phyloP scores from a whole-genome alignment of 2,797 vertebrate species.

The Muraenolepis orangiensis region DNA sequence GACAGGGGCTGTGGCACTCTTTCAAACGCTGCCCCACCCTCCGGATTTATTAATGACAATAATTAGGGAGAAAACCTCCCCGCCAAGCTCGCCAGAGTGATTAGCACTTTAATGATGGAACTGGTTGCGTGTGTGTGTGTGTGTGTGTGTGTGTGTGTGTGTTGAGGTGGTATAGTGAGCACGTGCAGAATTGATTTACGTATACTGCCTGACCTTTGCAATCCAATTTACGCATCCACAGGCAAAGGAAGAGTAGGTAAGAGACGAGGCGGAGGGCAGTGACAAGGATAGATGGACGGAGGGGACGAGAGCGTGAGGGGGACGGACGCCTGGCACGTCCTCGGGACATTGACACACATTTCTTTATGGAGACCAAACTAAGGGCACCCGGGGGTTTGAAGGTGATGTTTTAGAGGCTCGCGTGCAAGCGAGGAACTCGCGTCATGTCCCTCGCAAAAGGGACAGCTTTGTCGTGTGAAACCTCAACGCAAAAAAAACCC shows the following conservation, averaged over 20 bases:
- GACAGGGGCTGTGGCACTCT: slow-evolving; percentile 62
- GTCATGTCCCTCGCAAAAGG: slow-evolving; percentile 28
- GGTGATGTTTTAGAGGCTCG: slow-evolving; percentile 19
- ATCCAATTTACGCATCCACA: slow-evolving; percentile 74
- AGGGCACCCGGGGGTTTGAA: slow-evolving; percentile 36
- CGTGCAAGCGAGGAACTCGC: slow-evolving; percentile 29
- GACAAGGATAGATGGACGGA: slow-evolving; percentile 63
- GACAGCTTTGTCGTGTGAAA: background rate
- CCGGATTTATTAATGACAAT: slow-evolving; percentile 79
- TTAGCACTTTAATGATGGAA: slow-evolving; percentile 79
- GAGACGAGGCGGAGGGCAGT: slow-evolving; percentile 66
- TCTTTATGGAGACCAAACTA: slow-evolving; percentile 47
- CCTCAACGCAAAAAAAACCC: background rate
- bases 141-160: slow-evolving; percentile 1
- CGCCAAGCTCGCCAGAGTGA: slow-evolving; percentile 70
- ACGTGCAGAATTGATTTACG: slow-evolving; percentile 75
- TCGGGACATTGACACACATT: slow-evolving; percentile 52
- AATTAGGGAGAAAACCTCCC: slow-evolving; percentile 76
- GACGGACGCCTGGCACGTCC: slow-evolving; percentile 47
- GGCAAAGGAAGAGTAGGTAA: slow-evolving; percentile 66
- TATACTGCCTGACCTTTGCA: slow-evolving; percentile 77
- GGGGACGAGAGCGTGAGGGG: slow-evolving; percentile 38
- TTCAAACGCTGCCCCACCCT: slow-evolving; percentile 66
- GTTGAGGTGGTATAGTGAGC: slow-evolving; percentile 53
- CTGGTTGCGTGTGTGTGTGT: slow-evolving; percentile 1